Conservation (phyloP, 2,113 vertebrate species). For the Sorex araneus region DNA sequence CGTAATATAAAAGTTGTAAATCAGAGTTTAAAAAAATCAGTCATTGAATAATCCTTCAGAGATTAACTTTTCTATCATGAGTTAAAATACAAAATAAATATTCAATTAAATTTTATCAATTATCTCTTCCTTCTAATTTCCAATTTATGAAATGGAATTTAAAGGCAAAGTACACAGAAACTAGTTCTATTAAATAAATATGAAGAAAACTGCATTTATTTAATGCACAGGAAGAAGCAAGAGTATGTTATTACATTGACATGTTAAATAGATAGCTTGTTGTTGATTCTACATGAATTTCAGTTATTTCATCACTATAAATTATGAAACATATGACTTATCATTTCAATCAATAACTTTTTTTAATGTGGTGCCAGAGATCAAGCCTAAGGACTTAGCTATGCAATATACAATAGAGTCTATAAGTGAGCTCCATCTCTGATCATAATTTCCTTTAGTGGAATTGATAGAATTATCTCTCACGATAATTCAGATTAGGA, state of each 20-base stretch:
- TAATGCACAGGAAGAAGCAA: not conserved
- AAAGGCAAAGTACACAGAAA: not conserved
- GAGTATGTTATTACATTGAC: not conserved
- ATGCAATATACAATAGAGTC: no score
- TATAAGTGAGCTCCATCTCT: no score
- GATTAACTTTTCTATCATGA: not conserved
- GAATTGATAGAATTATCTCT: not conserved
- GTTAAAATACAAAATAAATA: not conserved
- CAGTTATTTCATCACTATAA: not conserved
- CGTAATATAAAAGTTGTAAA: not conserved
- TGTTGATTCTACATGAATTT: not conserved
- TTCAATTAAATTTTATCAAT: not conserved
- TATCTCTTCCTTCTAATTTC: not conserved
- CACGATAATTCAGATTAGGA: not conserved
- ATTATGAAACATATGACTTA: not conserved
- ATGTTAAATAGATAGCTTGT: not conserved
- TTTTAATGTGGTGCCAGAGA: no score
- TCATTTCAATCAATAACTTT: not conserved
- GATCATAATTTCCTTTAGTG: not conserved
- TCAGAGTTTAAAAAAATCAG: not conserved
- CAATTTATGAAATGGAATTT: not conserved
- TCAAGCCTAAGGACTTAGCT: no score
- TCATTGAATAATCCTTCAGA: slow-evolving; percentile 3
- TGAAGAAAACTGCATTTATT: not conserved
- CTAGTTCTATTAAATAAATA: not conserved